phyloP scores from a whole-genome alignment of 2,888 invertebrate species.

The Drosophila koepferae region DNA sequence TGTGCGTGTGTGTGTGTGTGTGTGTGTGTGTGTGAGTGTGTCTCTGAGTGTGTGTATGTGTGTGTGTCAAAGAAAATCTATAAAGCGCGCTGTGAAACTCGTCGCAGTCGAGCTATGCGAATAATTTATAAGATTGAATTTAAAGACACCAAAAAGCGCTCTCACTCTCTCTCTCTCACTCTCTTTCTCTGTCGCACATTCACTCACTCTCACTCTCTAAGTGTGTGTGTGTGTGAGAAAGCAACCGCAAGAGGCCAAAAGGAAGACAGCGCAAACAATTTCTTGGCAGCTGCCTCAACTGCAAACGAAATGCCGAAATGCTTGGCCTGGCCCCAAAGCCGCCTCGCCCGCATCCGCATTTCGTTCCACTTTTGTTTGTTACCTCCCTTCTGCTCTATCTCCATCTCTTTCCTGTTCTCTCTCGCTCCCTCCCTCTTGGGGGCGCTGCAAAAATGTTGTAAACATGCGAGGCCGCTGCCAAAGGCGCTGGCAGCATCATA shows the following conservation, averaged over 20 bases:
- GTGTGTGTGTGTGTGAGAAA: slow-evolving; percentile 1
- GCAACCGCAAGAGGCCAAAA: slow-evolving; percentile 30
- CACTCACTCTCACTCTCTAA: background rate
- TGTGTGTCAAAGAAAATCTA: slow-evolving; percentile 60
- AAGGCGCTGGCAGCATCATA: slow-evolving; percentile 37
- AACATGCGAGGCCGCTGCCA: slow-evolving; percentile 66
- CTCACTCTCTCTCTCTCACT: slow-evolving; percentile 5
- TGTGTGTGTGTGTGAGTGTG: slow-evolving; percentile 8
- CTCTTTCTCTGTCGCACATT: background rate
- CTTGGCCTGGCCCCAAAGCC: slow-evolving; percentile 11
- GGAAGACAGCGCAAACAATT: slow-evolving; percentile 42
- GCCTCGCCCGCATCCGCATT: slow-evolving; percentile 15
- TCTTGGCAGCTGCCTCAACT: slow-evolving; percentile 52
- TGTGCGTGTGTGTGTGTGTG: slow-evolving; percentile 15
- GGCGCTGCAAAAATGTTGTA: slow-evolving; percentile 62
- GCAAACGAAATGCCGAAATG: slow-evolving; percentile 42
- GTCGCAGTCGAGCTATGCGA: slow-evolving; percentile 60
- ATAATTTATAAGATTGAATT: slow-evolving; percentile 69
- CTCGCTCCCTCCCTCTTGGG: background rate
- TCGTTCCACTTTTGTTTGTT: background rate
- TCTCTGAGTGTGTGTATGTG: slow-evolving; percentile 12
- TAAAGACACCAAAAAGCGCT: slow-evolving; percentile 52
- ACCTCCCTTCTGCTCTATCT: background rate
- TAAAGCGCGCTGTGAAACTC: slow-evolving; percentile 65
- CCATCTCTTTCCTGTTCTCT: background rate